phyloP scores from a whole-genome alignment of 2,797 vertebrate genomes.

The Pangasius krempfi region DNA sequence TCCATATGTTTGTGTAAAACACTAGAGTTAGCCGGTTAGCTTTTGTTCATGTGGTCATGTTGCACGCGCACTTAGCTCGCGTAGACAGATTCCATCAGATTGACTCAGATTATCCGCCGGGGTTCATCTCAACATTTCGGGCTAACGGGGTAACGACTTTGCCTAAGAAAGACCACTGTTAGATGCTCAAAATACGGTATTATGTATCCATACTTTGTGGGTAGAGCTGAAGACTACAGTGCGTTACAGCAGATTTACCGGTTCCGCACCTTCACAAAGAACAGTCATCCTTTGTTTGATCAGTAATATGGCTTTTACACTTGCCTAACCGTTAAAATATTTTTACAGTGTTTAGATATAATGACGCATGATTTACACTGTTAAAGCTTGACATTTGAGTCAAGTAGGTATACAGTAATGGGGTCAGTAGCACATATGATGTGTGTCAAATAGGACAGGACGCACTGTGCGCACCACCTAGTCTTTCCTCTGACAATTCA shows the following conservation, averaged over 20 bases:
- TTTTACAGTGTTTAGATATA: neutral
- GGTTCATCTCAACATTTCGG: neutral
- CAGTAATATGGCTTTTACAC: neutral
- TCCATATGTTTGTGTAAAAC: neutral
- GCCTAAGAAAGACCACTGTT: neutral
- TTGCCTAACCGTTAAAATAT: neutral
- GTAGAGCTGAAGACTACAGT: neutral
- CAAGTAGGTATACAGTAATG: conserved; percentile 42
- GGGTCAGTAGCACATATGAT: conserved; percentile 51
- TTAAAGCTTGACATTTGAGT: neutral
- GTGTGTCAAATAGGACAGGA: neutral
- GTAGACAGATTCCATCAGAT: conserved; percentile 40
- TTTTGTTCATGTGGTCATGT: conserved; percentile 23
- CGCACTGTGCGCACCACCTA: neutral
- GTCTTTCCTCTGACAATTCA: too few species aligned
- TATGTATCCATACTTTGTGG: neutral
- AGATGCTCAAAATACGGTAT: neutral
- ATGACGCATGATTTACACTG: neutral
- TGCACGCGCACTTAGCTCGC: conserved; percentile 7
- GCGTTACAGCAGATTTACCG: neutral
- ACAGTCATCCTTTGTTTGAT: conserved; percentile 41
- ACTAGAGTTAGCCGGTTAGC: conserved; percentile 15
- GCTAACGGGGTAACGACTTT: neutral
- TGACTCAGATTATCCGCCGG: neutral
- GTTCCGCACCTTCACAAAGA: conserved; percentile 41